Base-by-base conservation (phyloP, 2,888 invertebrate species). In the Lampropteryx suffumata region DNA sequence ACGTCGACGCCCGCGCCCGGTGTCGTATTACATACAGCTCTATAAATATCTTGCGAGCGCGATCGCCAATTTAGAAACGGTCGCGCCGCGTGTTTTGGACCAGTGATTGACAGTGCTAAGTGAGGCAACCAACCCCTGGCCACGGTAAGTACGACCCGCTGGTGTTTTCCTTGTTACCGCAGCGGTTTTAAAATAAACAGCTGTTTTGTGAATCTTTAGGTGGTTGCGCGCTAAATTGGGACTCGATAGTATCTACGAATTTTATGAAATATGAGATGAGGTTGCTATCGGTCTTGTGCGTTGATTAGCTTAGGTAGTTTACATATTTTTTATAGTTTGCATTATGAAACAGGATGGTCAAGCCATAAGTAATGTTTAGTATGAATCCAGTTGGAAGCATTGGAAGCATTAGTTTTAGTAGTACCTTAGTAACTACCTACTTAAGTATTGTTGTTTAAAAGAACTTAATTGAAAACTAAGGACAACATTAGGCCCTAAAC, bases 31-130 rank as follows among this genome's bases (percentile, higher is more conserved):
- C 89, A 79, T 90, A 89, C 89, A 79, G 80, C 84, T 84, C 88
- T 88, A 90, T 82, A 88, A 84, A 88, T 89, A 89, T 68, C 79
- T 70, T 82, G 84, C 84, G 84, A 85, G 82, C 86, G 83, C 84
- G 82, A 84, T 84, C 85, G 85, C 89, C 89, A 84, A 89, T 89
- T 90, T 87, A 79, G 87, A 87, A 85, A 85, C 84, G 74, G 79
- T 82, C 80, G 78, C 84, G 81, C 84, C 81, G 76, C 84, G 82
- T 89, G 87, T 89, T 86, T 86, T 88, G 79, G 79, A 84, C 85
- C 87, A 87, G 89, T 90, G 89, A 88, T 90, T 89, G 87, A 87
- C 82, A 88, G 89, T 89, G 89, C 78, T 79, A 84, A 86, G 84
- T 86, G 87, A 82, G 85, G 86, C 85, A 76, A 71, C 72, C 78